Base-by-base conservation (phyloP, 30 jellyfish, hydroid and myxozoan genomes). In the Catostylus mosaicus region DNA sequence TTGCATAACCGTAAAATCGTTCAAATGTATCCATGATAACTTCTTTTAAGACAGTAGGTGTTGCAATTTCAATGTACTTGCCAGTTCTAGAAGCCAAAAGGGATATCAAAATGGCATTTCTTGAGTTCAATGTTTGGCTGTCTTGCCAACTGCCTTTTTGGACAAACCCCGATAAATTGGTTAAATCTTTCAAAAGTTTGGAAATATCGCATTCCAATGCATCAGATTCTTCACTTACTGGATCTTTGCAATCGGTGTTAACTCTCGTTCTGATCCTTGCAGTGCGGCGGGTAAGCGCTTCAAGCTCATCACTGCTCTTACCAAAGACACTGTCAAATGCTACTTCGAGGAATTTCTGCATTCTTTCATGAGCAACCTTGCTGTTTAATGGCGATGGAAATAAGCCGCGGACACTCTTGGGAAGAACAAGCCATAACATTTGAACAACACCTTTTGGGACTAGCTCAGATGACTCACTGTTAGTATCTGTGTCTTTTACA, bases 391-490 rank as follows among this genome's bases (percentile, higher is more conserved):
- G 48, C 3, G 72, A 45, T 32, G 72, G 71, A 32, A 45, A 73
- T 0, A 73, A 19, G 4, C 30, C 84, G 0, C 84, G 71, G 22
- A 50, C 37, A 1, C 37, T 37, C 37, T 0, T 16, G 12, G 84
- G 84, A 1, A 73, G 29, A 73, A 50, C 72, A 1, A 73, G 72
- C 84, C 84, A 73, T 1, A 73, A 31, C 71, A 73, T 50, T 73
- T 72, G 57, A 1, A 73, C 22, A 0, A 73, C 71, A 20, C 48
- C 84, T 37, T 57, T 50, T 0, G 84, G 84, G 1, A 48, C 56
- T n/a, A 52, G 84, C 31, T 3, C 16, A 2, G 40, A n/a, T 9
- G 22, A 73, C 22, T 73, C 64, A 72, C 84, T 45, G 6, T 48
- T 30, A 48, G 73, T 45, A 12, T 50, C 72, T 14, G 84, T 50